Evolutionary conservation across 1,140 invertebrate genomes (phyloP), one percentile per base, ranked within the genome.

Genomic region (Scaptomyza montana): DNA sequence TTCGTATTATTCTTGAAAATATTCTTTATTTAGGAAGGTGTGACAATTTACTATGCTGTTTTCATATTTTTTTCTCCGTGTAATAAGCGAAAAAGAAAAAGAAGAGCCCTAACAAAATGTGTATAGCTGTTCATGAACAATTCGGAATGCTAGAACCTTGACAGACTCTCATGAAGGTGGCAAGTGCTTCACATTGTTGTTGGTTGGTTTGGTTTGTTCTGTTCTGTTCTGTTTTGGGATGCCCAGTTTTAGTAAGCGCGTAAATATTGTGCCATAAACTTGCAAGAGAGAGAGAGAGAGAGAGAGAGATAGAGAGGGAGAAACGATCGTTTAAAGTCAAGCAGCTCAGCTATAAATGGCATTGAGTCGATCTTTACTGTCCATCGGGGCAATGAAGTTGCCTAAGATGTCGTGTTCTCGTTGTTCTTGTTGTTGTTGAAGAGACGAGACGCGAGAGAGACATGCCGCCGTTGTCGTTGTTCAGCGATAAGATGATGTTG

Each of bases 361-460:
- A 64, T 68, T 45, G 62, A 59, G 43, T 59, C 71, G 71, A 75
- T 78, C 78, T 80, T 78, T 78, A 81, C 76, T 75, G 72, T 67
- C 79, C 61, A 82, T 76, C 72, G 45, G 45, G 62, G 57, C 65
- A 80, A 76, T 86, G 75, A 87, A 81, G 82, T 71, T 78, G 74
- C 82, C 65, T 66, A 50, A 55, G 19, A 49, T 64, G 55, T 76
- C 33, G 5, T 64, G 68, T 45, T 65, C 51, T 16, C 21, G 39
- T 21, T 45, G 55, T n/a, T 25, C 3, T 45, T 63, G 41, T 10
- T 33, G 55, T 45, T 63, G 41, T 10, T 33, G 55, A 16, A 16
- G 33, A n/a, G 5, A 33, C 39, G 2, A 39, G 50, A 57, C 16
- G 16, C 7, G 46, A 47, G 30, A 33, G 30, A 33, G 7, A 72